Evolutionary conservation across 2,888 invertebrate species (phyloP).

Genomic region (Coremacera marginata): DNA sequence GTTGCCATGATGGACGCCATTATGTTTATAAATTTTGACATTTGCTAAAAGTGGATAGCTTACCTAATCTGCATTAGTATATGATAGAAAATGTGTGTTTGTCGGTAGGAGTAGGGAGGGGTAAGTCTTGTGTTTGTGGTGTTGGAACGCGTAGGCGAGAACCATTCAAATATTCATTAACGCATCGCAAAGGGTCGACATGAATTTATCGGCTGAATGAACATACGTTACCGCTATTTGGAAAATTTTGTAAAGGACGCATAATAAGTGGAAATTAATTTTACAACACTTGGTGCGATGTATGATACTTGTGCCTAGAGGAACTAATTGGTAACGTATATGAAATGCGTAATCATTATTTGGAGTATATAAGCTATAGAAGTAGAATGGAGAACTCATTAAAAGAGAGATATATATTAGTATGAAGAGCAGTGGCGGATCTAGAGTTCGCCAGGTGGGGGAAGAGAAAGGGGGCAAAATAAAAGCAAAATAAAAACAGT

Average conservation of each 20-base stretch:
- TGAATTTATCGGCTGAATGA: not conserved
- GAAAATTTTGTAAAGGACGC: not conserved
- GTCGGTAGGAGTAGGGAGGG: not conserved
- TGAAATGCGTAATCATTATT: not conserved
- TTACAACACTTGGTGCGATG: not conserved
- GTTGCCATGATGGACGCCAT: conserved; percentile 56
- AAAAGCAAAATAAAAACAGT: too few species aligned
- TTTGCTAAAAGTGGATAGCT: conserved; percentile 4
- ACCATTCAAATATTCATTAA: conserved; percentile 36
- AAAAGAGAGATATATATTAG: too few species aligned
- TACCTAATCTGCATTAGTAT: not conserved
- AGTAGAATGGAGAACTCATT: too few species aligned
- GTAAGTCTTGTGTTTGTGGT: not conserved
- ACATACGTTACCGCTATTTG: not conserved
- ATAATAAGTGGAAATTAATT: conserved; percentile 15
- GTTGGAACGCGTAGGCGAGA: conserved; percentile 1
- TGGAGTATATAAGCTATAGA: too few species aligned
- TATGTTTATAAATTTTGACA: conserved; percentile 55
- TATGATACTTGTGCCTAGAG: not conserved
- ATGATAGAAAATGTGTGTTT: not conserved
- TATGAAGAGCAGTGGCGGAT: too few species aligned
- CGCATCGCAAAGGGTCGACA: not conserved
- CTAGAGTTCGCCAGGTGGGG: too few species aligned
- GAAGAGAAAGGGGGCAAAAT: too few species aligned
- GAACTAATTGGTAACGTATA: not conserved